Evolutionary conservation across 2,797 vertebrate genomes (phyloP).

Genomic region (Apogon hyalosoma): DNA sequence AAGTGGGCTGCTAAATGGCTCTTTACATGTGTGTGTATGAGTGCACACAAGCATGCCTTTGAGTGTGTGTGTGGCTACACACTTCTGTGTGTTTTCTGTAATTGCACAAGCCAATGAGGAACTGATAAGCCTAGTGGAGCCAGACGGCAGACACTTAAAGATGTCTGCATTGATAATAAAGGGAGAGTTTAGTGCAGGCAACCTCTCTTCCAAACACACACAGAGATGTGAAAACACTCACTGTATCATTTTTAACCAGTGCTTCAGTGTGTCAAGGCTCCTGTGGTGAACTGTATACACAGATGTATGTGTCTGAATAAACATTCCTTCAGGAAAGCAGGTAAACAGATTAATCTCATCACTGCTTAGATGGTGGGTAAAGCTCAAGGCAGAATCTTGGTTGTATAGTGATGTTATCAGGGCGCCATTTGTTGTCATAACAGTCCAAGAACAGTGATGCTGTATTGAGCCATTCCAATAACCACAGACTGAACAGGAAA

Average conservation of each 20-base stretch:
- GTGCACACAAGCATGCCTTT: constrained; percentile 28
- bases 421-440: constrained; percentile 59
- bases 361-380: constrained; percentile 16
- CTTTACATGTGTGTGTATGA: constrained; percentile 49
- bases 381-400: constrained; percentile 41
- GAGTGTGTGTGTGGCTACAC: constrained; percentile 42
- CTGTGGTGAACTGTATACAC: constrained; percentile 44
- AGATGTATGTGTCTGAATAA: constrained; percentile 53
- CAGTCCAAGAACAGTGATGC: constrained; percentile 18
- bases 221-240: constrained; percentile 28
- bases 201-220: constrained; percentile 31
- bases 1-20: constrained; percentile 67
- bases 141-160: constrained; percentile 84
- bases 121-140: constrained; percentile 85
- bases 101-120: constrained; percentile 80
- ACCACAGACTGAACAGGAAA: constrained; percentile 23
- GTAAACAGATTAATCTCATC: constrained; percentile 58
- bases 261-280: constrained; percentile 8
- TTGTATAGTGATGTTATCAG: constrained; percentile 58
- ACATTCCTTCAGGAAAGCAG: constrained; percentile 50
- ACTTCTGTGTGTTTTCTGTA: constrained; percentile 66
- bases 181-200: constrained; percentile 54
- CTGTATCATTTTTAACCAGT: constrained; percentile 37
- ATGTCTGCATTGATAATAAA: constrained; percentile 83
- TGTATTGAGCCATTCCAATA: constrained; percentile 34